Base-by-base conservation (phyloP, 2,113 vertebrate species). In the Sebastes schlegelii region DNA sequence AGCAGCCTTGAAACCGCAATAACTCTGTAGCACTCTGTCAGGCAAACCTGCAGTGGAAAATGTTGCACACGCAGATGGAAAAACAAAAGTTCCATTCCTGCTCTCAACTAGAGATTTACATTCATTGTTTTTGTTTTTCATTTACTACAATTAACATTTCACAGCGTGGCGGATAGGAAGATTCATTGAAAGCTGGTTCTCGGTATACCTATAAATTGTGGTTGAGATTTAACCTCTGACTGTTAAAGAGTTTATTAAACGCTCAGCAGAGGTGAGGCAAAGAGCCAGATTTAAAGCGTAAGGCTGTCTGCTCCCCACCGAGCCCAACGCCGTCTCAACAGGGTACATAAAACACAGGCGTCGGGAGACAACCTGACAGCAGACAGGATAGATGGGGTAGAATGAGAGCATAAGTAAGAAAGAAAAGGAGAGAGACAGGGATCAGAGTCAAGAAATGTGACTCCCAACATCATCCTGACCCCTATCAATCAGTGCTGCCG, bases 231-330 rank as follows among this genome's bases (percentile, higher is more conserved):
- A 83, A 55, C 71, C 54, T 54, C 54, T 17, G 64, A 70, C 74
- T 68, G 75, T 91, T 79, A 90, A 91, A 86, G 86, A 90, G 78
- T 91, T 87, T 12, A 86, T 92, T 91, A 91, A 89, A 82, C 2
- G 26, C 84, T 67, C 60, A 63, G 79, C 72, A 60, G 85, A 88
- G 83, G 82, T 66, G 84, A 82, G 74, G 89, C 85, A 58, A 23
- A 42, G 72, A 19, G 84, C 90, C 90, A 91, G 85, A 81, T 55
- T 8, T 42, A 45, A 83, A 51, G 54, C 26, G 5, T 17, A 75
- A 81, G 42, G 60, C 69, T 4, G 74, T 85, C 77, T 54, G 73
- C 75, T 61, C 57, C 83, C 69, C 1, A 17, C 11, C 1, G 74
- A 60, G 79, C 65, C 67, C 23, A 26, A 70, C 62, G 7, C 62